Evolutionary conservation across 2,888 invertebrate genomes (phyloP), one percentile per base, ranked within the genome.

Genomic region (Leptopterna dolabrata): DNA sequence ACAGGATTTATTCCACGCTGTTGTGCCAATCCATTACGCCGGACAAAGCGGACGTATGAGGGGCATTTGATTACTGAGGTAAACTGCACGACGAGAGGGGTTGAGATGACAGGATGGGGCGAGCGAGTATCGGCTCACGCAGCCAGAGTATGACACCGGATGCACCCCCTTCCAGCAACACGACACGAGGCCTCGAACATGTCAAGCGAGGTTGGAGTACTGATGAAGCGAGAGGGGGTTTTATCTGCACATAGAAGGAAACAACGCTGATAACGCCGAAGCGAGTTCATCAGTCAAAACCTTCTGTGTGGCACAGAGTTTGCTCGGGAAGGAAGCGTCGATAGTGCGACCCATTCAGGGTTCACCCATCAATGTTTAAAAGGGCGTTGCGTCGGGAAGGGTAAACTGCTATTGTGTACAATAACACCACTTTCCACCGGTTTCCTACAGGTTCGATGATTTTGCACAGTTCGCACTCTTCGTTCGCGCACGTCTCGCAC

Each of bases 241-340:
- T 63, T 63, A 63, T 63, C 63, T 63, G 24, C 63, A 63, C 63
- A 63, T 24, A 63, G 63, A 63, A 63, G 63, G 63, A 63, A 63
- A 63, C 63, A 63, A 63, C 63, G 63, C 63, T 63, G 63, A 63
- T 63, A 63, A 63, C 63, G 63, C 63, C 63, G 24, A 27, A 63
- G 63, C 63, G 63, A 63, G 63, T 63, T 63, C 63, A 63, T 63
- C 63, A 63, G 63, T 63, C 63, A 63, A 63, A 63, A 63, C 63
- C 63, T 63, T 63, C 63, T 63, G 63, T 24, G 63, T 63, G 63
- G 63, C 51, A 19, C 51, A 51, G 51, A 63, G 63, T 63, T 63
- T 63, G 63, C 63, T 63, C 24, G 63, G 63, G 63, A 63, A 63
- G 63, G 63, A 63, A 63, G 63, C 63, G 63, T 63, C 63, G 63